Evolutionary conservation across 2,113 vertebrate genomes (phyloP), one percentile per base, ranked within the genome.

Genomic region (Anser cygnoides): DNA sequence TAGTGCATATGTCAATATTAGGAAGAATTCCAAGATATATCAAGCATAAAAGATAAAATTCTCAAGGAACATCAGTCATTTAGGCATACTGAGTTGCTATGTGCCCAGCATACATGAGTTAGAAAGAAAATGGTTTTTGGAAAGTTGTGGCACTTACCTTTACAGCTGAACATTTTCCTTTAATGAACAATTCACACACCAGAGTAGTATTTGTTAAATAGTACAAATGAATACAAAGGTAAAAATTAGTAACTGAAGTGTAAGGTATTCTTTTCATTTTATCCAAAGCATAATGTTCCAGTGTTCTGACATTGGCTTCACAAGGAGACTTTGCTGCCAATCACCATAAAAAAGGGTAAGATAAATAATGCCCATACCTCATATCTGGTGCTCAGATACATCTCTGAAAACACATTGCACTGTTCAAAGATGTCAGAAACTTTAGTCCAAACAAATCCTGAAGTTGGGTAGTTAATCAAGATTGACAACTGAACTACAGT

Each of bases 51-150:
- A 66, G 5, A 70, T 77, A 70, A 0, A 3, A 65, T 61, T 84
- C 68, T 89, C 49, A 79, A 52, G 63, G 84, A 20, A 9, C 33
- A 5, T 43, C 21, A 61, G 7, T 52, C n/a, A 52, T 76, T 41
- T 61, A 22, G 8, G 11, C 9, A 19, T 57, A 73, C 21, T 49
- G 20, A 54, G 6, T 54, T 78, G 75, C 66, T 72, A 94, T 8
- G 10, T 72, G 31, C 6, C 18, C 23, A 21, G 2, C 13, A n/a
- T 16, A 61, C 0, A 0, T 13, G 63, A 73, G 11, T 26, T 55
- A 52, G 22, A 84, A 91, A 86, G 7, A 50, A 91, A 86, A 14
- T 3, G 11, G 0, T 13, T 37, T 41, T 89, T 22, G 39, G 61
- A 50, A 84, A 70, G 31, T 25, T 76, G 19, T 13, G 22, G 29